phyloP scores from a whole-genome alignment of 2,113 vertebrate species.

The Scomber colias region DNA sequence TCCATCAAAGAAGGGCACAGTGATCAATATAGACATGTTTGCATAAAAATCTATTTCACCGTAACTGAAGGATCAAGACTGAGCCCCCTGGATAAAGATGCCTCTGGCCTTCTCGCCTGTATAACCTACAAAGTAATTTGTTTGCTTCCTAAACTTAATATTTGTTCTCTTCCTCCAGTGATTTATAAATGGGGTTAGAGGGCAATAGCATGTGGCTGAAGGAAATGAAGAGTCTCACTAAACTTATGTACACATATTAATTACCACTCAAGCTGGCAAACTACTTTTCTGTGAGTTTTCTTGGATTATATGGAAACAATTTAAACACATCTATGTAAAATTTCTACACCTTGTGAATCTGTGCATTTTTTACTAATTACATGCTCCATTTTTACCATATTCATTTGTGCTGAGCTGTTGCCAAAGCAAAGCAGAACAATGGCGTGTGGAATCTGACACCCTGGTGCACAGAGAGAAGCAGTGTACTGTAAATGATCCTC shows the following conservation, averaged over 20 bases:
- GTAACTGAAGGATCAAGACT: constrained; percentile 68
- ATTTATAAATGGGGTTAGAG: constrained; percentile 58
- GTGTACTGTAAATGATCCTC: constrained; percentile 78
- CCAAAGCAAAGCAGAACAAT: constrained; percentile 42
- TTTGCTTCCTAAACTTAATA: constrained; percentile 72
- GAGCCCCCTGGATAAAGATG: constrained; percentile 77
- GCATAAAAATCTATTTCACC: constrained; percentile 87
- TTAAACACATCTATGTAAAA: constrained; percentile 6
- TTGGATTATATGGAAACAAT: constrained; percentile 55
- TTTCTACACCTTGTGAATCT: constrained; percentile 20
- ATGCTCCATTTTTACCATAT: constrained; percentile 13
- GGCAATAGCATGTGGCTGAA: constrained; percentile 53
- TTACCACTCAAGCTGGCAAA: constrained; percentile 54
- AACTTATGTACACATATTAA: constrained; percentile 63
- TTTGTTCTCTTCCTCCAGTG: constrained; percentile 60
- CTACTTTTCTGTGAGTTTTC: constrained; percentile 55
- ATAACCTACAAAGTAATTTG: constrained; percentile 76
- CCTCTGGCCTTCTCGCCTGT: constrained; percentile 66
- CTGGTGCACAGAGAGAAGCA: constrained; percentile 46
- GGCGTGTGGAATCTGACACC: constrained; percentile 50
- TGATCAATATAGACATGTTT: constrained; percentile 83
- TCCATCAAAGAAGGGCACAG: constrained; percentile 75
- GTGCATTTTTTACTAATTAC: constrained; percentile 9
- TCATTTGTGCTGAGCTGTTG: constrained; percentile 13
- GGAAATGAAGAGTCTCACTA: constrained; percentile 29